These are phyloP conservation scores for Cyphotilapia sp. DNA, from an alignment of 2,113 vertebrate species.

Conservation along the genomic window DNA sequence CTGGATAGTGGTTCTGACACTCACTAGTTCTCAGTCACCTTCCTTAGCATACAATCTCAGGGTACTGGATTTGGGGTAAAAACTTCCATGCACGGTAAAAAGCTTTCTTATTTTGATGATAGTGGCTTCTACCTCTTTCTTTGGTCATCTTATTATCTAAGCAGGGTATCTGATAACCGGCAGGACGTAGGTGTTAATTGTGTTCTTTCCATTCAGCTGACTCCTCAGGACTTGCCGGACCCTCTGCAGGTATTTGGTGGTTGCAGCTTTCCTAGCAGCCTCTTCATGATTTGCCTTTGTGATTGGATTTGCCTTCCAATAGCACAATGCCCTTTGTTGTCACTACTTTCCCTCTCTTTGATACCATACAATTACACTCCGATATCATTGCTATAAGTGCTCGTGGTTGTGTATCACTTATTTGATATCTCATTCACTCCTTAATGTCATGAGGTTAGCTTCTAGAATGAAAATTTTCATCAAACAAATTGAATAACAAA, in stretches of 20 bases:
- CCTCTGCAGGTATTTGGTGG: not conserved
- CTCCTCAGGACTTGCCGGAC: not conserved
- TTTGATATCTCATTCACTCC: not conserved
- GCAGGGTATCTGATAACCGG: not conserved
- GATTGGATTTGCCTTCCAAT: not conserved
- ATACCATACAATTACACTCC: not conserved
- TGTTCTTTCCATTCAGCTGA: not conserved
- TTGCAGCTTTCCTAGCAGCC: not conserved
- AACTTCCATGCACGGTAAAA: not conserved
- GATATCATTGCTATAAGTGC: not conserved
- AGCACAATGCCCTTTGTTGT: not conserved
- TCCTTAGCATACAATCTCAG: not conserved
- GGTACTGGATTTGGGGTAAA: not conserved
- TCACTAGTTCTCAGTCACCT: not conserved
- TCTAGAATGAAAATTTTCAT: not conserved
- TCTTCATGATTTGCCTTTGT: not conserved
- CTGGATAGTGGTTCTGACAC: not conserved
- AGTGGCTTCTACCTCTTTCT: not conserved
- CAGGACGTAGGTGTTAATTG: accelerated
- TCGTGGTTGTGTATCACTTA: not conserved
- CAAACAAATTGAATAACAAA: not conserved
- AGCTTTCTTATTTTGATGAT: not conserved
- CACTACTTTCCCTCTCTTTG: not conserved
- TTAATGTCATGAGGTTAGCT: not conserved
- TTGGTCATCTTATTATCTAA: not conserved